Evolutionary conservation across 2,797 vertebrate species (phyloP).

Genomic region (Eleutherodactylus coqui): DNA sequence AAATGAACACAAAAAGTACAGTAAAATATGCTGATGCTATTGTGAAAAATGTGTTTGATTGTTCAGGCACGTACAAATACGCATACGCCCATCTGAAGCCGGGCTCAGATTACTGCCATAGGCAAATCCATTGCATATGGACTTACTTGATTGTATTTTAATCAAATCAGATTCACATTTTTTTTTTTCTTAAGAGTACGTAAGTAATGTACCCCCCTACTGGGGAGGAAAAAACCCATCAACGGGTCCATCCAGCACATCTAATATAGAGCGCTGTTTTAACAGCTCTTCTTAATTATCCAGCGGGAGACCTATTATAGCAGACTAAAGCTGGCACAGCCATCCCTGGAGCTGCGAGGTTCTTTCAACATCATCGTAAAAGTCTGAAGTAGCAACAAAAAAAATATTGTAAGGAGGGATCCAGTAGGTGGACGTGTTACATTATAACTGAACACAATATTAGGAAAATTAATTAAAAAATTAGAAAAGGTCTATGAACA

Average conservation of each 20-base stretch:
- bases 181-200: too few relatives aligned
- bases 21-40: too few relatives aligned
- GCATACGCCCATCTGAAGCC: too few relatives aligned
- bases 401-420: conserved; percentile 21
- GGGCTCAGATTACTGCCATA: too few relatives aligned
- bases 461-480: neutral
- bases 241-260: conserved; percentile 25
- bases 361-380: conserved; percentile 30
- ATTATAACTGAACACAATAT: neutral
- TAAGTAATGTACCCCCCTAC: conserved; percentile 32
- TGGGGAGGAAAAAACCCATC: conserved; percentile 26
- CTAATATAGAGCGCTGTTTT: conserved; percentile 6
- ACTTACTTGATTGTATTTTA: too few relatives aligned
- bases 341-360: conserved; percentile 40
- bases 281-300: conserved; percentile 55
- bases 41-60: too few relatives aligned
- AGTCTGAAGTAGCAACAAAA: conserved; percentile 39
- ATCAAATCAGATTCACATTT: too few relatives aligned
- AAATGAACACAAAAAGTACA: too few relatives aligned
- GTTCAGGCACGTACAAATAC: too few relatives aligned
- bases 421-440: neutral
- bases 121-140: too few relatives aligned
- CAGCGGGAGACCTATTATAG: conserved; percentile 57
- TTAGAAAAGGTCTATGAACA: neutral
- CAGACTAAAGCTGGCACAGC: conserved; percentile 39